Evolutionary conservation across 1,140 invertebrate species (phyloP).

Genomic region (Antheraea pernyi): DNA sequence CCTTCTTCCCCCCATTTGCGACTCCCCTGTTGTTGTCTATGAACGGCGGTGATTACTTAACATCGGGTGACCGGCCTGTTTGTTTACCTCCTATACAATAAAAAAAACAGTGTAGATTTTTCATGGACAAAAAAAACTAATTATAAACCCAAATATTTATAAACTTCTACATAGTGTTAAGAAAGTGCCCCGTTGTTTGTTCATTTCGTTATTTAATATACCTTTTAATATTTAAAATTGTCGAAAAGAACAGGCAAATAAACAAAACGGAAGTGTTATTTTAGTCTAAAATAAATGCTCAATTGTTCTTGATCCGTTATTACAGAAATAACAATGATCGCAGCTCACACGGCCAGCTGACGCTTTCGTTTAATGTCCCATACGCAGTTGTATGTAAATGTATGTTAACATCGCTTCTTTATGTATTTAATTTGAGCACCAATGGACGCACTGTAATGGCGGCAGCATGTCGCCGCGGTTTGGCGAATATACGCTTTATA

Average conservation of each 20-base stretch:
- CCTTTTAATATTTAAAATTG: background rate
- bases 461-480: conserved; percentile 66
- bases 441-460: conserved; percentile 58
- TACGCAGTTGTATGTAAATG: conserved; percentile 36
- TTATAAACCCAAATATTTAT: no score
- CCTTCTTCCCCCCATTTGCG: no score
- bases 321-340: conserved; percentile 4
- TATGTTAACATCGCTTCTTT: conserved; percentile 62
- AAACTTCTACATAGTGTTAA: no score
- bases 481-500: conserved; percentile 47
- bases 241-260: background rate
- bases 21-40: no score
- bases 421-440: conserved; percentile 73
- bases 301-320: conserved; percentile 1
- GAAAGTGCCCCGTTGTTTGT: no score
- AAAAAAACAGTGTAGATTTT: no score
- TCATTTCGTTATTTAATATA: no score
- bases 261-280: conserved; percentile 9
- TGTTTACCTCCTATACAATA: no score
- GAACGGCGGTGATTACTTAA: no score
- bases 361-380: conserved; percentile 25
- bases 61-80: no score
- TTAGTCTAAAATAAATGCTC: background rate
- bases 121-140: no score
- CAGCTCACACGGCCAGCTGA: conserved; percentile 29